A percentile compares a stretch with the other conserved stretches of the same genome.
phyloP scores from a whole-genome alignment of 2,888 invertebrate genomes.

The Xestia ashworthii region DNA sequence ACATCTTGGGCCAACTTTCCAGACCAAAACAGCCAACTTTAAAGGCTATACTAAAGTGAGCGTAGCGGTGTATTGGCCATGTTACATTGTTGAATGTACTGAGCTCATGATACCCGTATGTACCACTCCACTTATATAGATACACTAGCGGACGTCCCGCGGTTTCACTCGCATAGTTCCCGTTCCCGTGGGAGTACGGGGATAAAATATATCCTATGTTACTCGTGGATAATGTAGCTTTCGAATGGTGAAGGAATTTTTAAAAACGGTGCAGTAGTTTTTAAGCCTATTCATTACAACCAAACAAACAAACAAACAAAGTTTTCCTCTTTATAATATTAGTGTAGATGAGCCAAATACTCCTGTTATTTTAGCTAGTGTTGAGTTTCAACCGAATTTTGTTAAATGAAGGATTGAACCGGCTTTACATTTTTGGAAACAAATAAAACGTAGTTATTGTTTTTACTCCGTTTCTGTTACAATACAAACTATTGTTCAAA shows the following conservation, averaged over 20 bases:
- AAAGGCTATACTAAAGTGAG: constrained; percentile 72
- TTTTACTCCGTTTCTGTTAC: neutral
- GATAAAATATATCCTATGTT: too few species aligned
- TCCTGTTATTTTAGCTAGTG: constrained; percentile 7
- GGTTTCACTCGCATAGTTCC: too few species aligned
- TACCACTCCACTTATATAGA: constrained; percentile 15
- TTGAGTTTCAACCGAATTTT: constrained; percentile 17
- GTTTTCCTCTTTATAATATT: too few species aligned
- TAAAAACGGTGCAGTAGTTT: too few species aligned
- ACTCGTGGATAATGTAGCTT: too few species aligned
- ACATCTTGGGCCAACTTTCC: constrained; percentile 53
- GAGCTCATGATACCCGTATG: constrained; percentile 51
- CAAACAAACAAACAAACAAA: too few species aligned
- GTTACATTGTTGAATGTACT: constrained; percentile 70
- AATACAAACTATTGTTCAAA: constrained; percentile 6
- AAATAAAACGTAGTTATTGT: neutral
- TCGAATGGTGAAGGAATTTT: too few species aligned
- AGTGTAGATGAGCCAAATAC: constrained; percentile 11
- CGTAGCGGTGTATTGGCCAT: constrained; percentile 70
- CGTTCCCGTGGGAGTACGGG: too few species aligned
- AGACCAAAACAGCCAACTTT: constrained; percentile 69
- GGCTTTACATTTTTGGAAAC: constrained; percentile 4
- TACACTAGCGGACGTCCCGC: too few species aligned
- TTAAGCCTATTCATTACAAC: too few species aligned
- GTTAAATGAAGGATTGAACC: constrained; percentile 10